Evolutionary conservation across 2,113 vertebrate species (phyloP).

Genomic region (Stictonetta naevosa): DNA sequence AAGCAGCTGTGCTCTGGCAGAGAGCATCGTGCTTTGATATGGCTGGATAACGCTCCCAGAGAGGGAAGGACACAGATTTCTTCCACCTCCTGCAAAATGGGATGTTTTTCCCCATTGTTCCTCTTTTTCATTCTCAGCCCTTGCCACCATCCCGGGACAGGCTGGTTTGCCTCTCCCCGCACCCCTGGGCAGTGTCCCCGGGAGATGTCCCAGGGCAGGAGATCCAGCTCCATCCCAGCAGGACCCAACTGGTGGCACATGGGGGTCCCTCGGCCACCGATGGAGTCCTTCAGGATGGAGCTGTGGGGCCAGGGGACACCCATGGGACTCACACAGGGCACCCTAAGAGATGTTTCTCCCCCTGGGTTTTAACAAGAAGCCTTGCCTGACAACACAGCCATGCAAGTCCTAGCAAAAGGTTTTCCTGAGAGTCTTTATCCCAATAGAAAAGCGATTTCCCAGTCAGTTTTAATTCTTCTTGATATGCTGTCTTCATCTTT

Average conservation of each 20-base stretch:
- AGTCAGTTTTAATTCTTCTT: background rate
- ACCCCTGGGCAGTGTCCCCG: background rate
- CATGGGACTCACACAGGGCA: rapidly evolving
- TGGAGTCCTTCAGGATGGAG: background rate
- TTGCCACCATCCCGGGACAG: background rate
- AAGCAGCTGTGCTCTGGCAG: background rate
- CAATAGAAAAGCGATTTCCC: background rate
- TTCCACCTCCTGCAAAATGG: background rate
- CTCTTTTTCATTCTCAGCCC: background rate
- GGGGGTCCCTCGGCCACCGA: background rate
- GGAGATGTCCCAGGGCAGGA: background rate
- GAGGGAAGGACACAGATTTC: background rate
- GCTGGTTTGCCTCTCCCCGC: background rate
- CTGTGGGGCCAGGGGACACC: background rate
- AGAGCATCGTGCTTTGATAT: rapidly evolving
- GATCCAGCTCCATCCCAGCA: background rate
- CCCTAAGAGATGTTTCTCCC: background rate
- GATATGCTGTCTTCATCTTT: background rate
- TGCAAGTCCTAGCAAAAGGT: background rate
- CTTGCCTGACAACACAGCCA: background rate
- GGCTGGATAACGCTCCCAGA: background rate
- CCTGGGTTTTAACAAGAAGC: background rate
- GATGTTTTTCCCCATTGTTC: background rate
- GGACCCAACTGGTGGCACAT: rapidly evolving
- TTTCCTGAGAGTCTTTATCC: background rate